phyloP scores from a whole-genome alignment of 2,797 vertebrate genomes.

The Hafferia zeledoni region DNA sequence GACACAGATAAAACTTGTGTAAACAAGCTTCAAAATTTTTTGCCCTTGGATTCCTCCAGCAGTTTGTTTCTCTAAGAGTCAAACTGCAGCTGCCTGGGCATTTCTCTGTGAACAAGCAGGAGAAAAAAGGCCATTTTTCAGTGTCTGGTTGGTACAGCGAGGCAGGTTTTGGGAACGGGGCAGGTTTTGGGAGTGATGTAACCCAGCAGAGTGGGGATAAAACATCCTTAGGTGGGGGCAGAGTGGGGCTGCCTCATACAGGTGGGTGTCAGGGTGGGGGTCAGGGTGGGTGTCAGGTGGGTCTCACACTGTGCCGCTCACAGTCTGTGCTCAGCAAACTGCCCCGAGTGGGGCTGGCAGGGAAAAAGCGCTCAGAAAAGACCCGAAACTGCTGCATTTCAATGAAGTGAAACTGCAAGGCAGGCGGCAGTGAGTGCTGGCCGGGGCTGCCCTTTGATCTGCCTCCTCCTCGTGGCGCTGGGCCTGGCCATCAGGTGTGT shows the following conservation, averaged over 20 bases:
- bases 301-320: background rate
- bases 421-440: constrained; percentile 3
- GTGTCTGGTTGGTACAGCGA: background rate
- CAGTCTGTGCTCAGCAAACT: background rate
- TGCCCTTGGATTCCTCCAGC: background rate
- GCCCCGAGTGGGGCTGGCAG: background rate
- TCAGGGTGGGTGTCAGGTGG: too few relatives aligned
- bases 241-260: background rate
- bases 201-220: background rate
- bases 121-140: background rate
- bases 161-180: background rate
- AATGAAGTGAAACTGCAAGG: constrained; percentile 67
- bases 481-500: constrained; percentile 20
- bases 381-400: constrained; percentile 48
- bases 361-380: background rate
- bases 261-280: background rate
- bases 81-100: background rate
- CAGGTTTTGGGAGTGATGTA: background rate
- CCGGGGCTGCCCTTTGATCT: constrained; percentile 49
- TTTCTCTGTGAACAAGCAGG: background rate
- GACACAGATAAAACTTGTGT: background rate
- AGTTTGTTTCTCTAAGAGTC: background rate
- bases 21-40: background rate
- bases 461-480: constrained; percentile 31
- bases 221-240: background rate